These are phyloP conservation scores for Agrilus mali DNA, from an alignment of 2,888 invertebrate species.

Conservation along the genomic window DNA sequence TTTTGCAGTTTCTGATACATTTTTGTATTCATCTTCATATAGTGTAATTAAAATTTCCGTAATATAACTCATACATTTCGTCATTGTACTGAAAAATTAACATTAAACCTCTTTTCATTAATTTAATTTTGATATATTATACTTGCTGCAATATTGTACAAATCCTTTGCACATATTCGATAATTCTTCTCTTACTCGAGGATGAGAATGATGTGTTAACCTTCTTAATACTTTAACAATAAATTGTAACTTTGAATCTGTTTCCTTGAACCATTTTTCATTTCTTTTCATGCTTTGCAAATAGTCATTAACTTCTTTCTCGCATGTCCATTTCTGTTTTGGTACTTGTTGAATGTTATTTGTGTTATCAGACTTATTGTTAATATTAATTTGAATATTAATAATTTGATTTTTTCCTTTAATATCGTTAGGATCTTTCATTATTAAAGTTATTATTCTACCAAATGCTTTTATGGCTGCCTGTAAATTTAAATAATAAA, in stretches of 20 bases:
- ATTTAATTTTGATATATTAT: conserved; percentile 13
- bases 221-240: conserved; percentile 39
- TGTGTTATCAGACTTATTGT: too few species aligned
- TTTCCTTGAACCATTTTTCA: conserved; percentile 44
- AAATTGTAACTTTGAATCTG: conserved; percentile 41
- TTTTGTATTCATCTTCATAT: conserved; percentile 48
- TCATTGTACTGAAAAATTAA: conserved; percentile 42
- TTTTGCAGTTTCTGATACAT: conserved; percentile 37
- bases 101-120: conserved; percentile 6
- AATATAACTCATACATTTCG: conserved; percentile 43
- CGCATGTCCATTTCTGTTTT: conserved; percentile 18
- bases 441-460: conserved; percentile 3
- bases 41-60: conserved; percentile 56
- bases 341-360: not conserved
- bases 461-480: not conserved
- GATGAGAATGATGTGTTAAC: conserved; percentile 47
- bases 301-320: conserved; percentile 28
- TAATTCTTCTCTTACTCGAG: conserved; percentile 48
- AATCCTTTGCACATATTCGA: conserved; percentile 44
- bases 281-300: conserved; percentile 32
- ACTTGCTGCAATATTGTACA: conserved; percentile 46
- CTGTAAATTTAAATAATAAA: too few species aligned
- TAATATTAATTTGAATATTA: conserved; percentile 17
- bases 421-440: not conserved
- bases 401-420: not conserved